These are phyloP conservation scores for Mechanitis messenoides DNA, from an alignment of 2,888 invertebrate genomes.

Conservation along the genomic window DNA sequence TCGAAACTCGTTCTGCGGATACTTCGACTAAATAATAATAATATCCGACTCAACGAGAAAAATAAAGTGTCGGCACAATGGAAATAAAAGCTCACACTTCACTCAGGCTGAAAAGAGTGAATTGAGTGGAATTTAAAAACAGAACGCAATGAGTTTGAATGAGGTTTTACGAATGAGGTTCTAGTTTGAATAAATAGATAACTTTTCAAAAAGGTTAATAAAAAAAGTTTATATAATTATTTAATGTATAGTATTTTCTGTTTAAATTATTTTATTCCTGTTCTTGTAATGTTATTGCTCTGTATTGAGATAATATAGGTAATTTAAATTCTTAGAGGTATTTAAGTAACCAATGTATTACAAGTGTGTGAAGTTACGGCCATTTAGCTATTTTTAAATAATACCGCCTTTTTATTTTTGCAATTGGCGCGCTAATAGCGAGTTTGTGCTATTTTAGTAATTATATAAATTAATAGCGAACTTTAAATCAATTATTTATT, in stretches of 20 bases:
- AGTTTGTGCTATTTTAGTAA: no score
- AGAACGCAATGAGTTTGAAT: slow-evolving; percentile 48
- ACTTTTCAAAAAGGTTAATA: background rate
- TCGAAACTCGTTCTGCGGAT: slow-evolving; percentile 63
- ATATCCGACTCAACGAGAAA: slow-evolving; percentile 50
- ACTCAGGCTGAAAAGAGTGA: slow-evolving; percentile 33
- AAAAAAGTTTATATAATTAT: no score
- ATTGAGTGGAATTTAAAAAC: slow-evolving; percentile 38
- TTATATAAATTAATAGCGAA: no score
- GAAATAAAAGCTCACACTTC: slow-evolving; percentile 44
- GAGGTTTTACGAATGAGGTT: slow-evolving; percentile 19
- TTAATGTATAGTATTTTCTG: no score
- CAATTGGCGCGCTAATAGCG: no score
- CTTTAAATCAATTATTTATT: no score
- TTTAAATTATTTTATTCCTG: no score
- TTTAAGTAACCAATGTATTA: slow-evolving; percentile 1
- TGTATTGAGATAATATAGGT: background rate
- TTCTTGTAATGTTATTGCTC: no score
- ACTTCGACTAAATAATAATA: slow-evolving; percentile 62
- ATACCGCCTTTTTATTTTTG: no score
- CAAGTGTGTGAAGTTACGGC: slow-evolving; percentile 1
- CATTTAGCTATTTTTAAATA: background rate
- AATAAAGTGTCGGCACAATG: slow-evolving; percentile 48
- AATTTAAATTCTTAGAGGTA: slow-evolving; percentile 5
- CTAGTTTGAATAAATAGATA: slow-evolving; percentile 5